Percentiles rank a stretch among this genome's conserved stretches.
phyloP scores from a whole-genome alignment of 2,797 vertebrate genomes.

The Sebastes kiyomatsui region DNA sequence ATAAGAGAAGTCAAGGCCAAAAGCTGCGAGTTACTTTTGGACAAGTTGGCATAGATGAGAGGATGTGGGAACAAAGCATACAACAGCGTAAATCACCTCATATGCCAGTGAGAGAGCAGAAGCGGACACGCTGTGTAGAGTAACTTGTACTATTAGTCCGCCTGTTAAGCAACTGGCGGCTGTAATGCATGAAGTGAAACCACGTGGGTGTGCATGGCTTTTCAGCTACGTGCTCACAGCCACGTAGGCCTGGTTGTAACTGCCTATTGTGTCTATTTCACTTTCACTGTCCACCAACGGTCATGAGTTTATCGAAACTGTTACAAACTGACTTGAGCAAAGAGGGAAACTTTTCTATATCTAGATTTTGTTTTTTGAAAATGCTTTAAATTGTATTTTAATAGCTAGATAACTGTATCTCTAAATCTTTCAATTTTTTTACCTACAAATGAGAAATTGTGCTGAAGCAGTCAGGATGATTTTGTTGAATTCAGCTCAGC shows the following conservation, averaged over 20 bases:
- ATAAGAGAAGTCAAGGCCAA: conserved; percentile 59
- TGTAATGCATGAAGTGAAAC: conserved; percentile 47
- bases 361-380: background rate
- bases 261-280: background rate
- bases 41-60: conserved; percentile 2
- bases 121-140: background rate
- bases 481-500: background rate
- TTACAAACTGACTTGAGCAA: background rate
- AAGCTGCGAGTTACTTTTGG: conserved; percentile 26
- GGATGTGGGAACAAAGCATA: background rate
- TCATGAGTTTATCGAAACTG: background rate
- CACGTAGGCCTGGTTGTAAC: conserved; percentile 38
- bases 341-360: background rate
- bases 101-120: background rate
- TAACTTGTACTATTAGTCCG: conserved; percentile 7
- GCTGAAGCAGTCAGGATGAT: background rate
- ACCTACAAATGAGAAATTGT: background rate
- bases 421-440: background rate
- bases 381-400: background rate
- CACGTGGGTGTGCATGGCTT: conserved; percentile 32
- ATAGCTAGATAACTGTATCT: background rate
- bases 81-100: conserved; percentile 2
- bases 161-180: conserved; percentile 25
- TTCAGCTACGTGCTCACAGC: conserved; percentile 65
- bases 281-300: background rate